Evolutionary conservation across 35 echinoderm and acorn worm genomes (phyloP), one percentile per base, ranked within the genome.

Genomic region (Apostichopus japonicus): DNA sequence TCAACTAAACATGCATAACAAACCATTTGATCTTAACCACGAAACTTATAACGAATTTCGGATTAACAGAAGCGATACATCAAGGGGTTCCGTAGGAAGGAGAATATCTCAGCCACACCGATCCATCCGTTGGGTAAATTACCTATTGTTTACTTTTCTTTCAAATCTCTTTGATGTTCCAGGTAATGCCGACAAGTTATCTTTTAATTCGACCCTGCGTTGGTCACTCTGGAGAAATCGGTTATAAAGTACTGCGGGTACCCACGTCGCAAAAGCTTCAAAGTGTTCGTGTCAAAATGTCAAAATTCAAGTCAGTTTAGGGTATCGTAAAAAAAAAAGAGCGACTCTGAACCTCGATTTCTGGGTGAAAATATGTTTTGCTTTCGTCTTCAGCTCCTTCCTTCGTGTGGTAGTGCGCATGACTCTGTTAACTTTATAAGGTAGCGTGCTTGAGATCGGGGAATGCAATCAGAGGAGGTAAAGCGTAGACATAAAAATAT

Each of bases 91-190:
- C 79, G 51, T 52, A 83, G 13, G 54, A 53, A 55, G 79, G 54
- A n/a, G 25, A 83, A 83, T 1, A n/a, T 83, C n/a, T 54, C 19
- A 54, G 14, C 79, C 79, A 83, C 79, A 55, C 10, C 17, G 79
- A 83, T 83, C 51, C 33, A 44, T 44, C 2, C 0, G 44, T 33
- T 54, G 79, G 54, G 54, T 83, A 83, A 83, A 83, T 83, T 83
- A 83, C 51, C 79, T 81, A 33, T 33, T 83, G 22, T 24, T 83
- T 83, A 33, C 33, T 83, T 83, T 54, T 55, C 15, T 33, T 14
- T 83, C 54, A 83, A 67, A 83, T 14, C 79, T 14, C 79, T 83
- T 83, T 83, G 79, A 83, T 53, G 79, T 83, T 83, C n/a, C 52
- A 83, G 51, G 54, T 14, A 17, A 54, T 17, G 63, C 79, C 79